phyloP scores from a whole-genome alignment of 2,113 vertebrate species.

The Calidris pygmaea region DNA sequence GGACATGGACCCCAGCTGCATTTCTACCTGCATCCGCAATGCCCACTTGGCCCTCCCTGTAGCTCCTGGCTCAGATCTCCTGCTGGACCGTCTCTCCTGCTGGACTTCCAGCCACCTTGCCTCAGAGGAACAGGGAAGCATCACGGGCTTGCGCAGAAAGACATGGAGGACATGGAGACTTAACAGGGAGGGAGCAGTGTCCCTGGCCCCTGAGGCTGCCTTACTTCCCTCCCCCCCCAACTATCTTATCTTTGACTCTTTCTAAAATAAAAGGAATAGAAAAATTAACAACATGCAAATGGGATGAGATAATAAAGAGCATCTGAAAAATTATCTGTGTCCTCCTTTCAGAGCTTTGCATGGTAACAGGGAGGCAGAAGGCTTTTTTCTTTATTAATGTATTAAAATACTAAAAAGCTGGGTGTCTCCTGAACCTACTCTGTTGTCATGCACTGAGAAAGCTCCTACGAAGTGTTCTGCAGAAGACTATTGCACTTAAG shows the following conservation, averaged over 20 bases:
- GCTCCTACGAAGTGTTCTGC: background rate
- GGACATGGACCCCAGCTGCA: background rate
- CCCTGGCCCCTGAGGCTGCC: background rate
- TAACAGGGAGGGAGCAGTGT: background rate
- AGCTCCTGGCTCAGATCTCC: background rate
- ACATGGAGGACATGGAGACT: background rate
- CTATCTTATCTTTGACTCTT: background rate
- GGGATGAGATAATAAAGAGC: slow-evolving; percentile 16
- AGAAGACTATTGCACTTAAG: background rate
- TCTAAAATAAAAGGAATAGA: background rate
- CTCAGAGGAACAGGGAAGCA: background rate
- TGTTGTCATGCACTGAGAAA: background rate
- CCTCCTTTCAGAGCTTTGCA: slow-evolving; percentile 31
- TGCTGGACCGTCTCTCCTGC: background rate
- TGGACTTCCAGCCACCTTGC: background rate
- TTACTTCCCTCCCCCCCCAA: background rate
- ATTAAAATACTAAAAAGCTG: background rate
- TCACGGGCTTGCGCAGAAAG: background rate
- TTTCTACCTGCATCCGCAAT: background rate
- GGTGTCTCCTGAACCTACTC: background rate
- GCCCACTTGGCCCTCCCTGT: background rate
- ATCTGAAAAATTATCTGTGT: slow-evolving; percentile 33
- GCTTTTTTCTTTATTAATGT: background rate
- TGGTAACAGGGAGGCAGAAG: background rate
- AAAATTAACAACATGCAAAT: slow-evolving; percentile 26